Percentiles rank a stretch among this genome's conserved stretches.
Evolutionary conservation across 2,113 vertebrate species (phyloP).

Genomic region (Panthera uncia): DNA sequence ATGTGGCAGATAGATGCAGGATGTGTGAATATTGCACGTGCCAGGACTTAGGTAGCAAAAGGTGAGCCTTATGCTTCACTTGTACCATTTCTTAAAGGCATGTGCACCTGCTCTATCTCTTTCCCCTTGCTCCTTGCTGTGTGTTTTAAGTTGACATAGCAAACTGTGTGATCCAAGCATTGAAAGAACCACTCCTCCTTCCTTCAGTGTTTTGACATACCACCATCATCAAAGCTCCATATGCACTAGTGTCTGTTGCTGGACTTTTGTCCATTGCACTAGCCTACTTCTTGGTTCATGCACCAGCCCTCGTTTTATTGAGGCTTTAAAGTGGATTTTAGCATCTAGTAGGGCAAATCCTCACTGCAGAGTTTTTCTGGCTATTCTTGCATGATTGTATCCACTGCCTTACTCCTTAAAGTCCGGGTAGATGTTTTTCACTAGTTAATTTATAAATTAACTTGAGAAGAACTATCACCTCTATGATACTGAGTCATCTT

Average conservation of each 20-base stretch:
- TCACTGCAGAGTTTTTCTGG: not conserved
- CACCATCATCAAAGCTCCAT: not conserved
- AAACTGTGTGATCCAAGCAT: not conserved
- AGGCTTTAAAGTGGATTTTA: not conserved
- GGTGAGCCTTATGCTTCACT: not conserved
- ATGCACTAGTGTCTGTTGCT: not conserved
- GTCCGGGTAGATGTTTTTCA: not conserved
- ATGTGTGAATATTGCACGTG: not conserved
- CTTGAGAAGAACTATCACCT: not conserved
- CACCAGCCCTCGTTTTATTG: not conserved
- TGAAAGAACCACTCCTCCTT: not conserved
- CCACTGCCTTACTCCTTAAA: not conserved
- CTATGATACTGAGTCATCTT: not conserved
- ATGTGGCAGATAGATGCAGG: not conserved
- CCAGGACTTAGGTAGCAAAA: not conserved
- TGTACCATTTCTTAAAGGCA: not conserved
- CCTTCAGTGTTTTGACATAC: not conserved
- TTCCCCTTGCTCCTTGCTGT: not conserved
- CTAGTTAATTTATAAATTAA: not conserved
- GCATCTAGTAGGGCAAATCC: not conserved
- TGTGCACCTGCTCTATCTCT: not conserved
- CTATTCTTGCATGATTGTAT: not conserved
- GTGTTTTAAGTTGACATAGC: not conserved
- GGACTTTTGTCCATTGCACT: not conserved
- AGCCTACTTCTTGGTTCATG: not conserved